phyloP scores from a whole-genome alignment of 2,888 invertebrate genomes.

The Caenorhabditis doughertyi region DNA sequence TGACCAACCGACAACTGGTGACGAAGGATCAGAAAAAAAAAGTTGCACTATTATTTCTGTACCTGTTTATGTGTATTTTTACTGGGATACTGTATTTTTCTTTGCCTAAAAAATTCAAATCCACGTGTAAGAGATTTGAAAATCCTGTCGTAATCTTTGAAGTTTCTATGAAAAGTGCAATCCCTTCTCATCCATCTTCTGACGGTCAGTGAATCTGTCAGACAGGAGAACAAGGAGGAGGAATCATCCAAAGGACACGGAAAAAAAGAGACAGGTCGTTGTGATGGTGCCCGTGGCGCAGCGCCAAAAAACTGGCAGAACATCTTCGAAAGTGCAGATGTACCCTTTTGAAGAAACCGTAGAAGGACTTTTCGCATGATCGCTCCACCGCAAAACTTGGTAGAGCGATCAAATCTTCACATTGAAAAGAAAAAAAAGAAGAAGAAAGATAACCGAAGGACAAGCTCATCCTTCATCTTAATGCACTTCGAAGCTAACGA shows the following conservation, averaged over 20 bases:
- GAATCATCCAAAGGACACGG: constrained; percentile 31
- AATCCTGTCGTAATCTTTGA: constrained; percentile 44
- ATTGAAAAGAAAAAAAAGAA: constrained; percentile 10
- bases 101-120: not conserved
- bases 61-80: not conserved
- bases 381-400: constrained; percentile 25
- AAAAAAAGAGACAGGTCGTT: constrained; percentile 30
- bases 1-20: constrained; percentile 41
- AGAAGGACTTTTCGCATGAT: constrained; percentile 53
- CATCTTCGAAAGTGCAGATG: constrained; percentile 46
- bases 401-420: constrained; percentile 19
- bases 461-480: not conserved
- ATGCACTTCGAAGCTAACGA: not conserved
- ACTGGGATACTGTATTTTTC: constrained; percentile 7
- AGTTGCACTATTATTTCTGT: constrained; percentile 48
- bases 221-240: constrained; percentile 25
- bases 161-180: constrained; percentile 42
- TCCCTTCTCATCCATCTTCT: constrained; percentile 37
- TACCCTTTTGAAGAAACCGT: constrained; percentile 44
- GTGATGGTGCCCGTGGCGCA: constrained; percentile 25
- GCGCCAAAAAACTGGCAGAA: constrained; percentile 39
- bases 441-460: constrained; percentile 5
- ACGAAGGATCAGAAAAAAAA: constrained; percentile 31
- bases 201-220: constrained; percentile 38
- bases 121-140: constrained; percentile 13